Evolutionary conservation across 2,888 invertebrate genomes (phyloP), one percentile per base, ranked within the genome.

Genomic region (Apodemia zela): DNA sequence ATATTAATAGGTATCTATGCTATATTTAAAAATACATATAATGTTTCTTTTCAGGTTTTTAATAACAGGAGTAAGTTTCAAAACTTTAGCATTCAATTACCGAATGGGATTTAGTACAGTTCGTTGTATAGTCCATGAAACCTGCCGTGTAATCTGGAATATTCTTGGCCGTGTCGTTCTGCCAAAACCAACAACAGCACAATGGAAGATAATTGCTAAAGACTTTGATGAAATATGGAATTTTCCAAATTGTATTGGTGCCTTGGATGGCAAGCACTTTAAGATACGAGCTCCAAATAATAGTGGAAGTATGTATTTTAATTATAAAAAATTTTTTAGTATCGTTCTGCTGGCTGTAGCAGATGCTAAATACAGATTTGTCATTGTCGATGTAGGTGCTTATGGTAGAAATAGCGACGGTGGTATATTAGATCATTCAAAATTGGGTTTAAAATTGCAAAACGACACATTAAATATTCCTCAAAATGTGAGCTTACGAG

Each of bases 211-310:
- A 63, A 66, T 68, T 47, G 68, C 63, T 42, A 62, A 65, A 59
- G 65, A 54, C 33, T 68, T 68, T 61, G 60, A 65, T 59, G 58
- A 66, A 47, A 66, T 59, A 35, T 67, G 65, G 64, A 67, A 64
- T 64, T 71, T 71, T 62, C 70, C 71, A 59, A 67, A 71, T 61
- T 68, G 68, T 59, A 59, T 69, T 18, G 70, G 71, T 63, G 68
- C 68, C 47, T 64, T 71, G 21, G 70, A 70, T 58, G 70, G 69
- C 57, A 72, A 69, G 62, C 69, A 71, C 63, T 64, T 71, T 49
- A 68, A 65, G 35, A 69, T 72, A 62, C 62, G 64, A 35, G 65
- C 66, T 49, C 66, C 72, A 57, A 59, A 60, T 45, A 66, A 63
- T 60, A 68, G 66, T 38, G 68, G 69, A 13, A 63, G 63, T 51